A percentile compares a stretch with the other conserved stretches of the same genome.
Conservation (phyloP, 1,140 invertebrate species). For the Drosophila sechellia region DNA sequence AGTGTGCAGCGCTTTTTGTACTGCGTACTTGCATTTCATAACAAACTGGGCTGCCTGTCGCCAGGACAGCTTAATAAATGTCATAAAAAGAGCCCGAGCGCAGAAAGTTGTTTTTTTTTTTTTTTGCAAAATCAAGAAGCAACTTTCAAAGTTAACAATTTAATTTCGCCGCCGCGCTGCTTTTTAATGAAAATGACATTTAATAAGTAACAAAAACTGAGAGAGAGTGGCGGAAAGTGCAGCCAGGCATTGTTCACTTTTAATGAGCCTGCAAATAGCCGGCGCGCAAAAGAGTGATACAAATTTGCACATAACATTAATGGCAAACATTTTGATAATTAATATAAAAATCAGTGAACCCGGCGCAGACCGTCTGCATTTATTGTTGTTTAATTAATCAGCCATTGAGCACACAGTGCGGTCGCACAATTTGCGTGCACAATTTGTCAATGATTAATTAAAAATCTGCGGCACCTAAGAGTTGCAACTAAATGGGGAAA, state of each 20-base stretch:
- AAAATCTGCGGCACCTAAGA: conserved; percentile 45
- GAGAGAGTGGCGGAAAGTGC: not conserved
- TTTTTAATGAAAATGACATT: conserved; percentile 17
- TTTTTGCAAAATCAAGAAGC: conserved; percentile 21
- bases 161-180: conserved; percentile 18
- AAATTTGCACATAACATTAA: conserved; percentile 45
- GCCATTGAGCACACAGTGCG: conserved; percentile 21
- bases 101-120: conserved; percentile 17
- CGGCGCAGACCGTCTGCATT: conserved; percentile 32
- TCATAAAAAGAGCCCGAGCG: conserved; percentile 39
- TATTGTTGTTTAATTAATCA: conserved; percentile 76
- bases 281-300: conserved; percentile 14
- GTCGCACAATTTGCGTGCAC: conserved; percentile 3
- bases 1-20: conserved; percentile 67
- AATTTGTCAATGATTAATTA: conserved; percentile 73
- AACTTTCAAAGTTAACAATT: conserved; percentile 34
- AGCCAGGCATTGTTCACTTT: conserved; percentile 22
- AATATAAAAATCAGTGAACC: conserved; percentile 65
- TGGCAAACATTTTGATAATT: conserved; percentile 67
- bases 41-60: conserved; percentile 39
- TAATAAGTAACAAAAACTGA: conserved; percentile 3
- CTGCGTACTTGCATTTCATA: conserved; percentile 68
- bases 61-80: conserved; percentile 69
- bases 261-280: conserved; percentile 66
- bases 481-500: conserved; percentile 25